A percentile compares a stretch with the other conserved stretches of the same genome.
phyloP scores from a whole-genome alignment of 2,113 vertebrate genomes.

The Ptychochromis oligacanthus region DNA sequence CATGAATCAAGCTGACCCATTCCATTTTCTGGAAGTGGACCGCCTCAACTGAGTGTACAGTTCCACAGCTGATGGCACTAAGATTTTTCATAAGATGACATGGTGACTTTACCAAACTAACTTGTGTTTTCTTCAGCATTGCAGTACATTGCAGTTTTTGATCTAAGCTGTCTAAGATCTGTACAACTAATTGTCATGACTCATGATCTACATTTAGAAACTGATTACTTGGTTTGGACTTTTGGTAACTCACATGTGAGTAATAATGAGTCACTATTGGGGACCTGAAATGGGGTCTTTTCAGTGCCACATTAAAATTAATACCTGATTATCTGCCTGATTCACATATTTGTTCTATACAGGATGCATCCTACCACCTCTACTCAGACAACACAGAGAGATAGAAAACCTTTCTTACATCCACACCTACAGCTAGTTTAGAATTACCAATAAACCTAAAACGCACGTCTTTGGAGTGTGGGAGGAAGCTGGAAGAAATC shows the following conservation, averaged over 20 bases:
- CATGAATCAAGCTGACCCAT: background rate
- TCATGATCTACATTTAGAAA: background rate
- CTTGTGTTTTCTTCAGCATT: background rate
- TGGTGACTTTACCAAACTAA: background rate
- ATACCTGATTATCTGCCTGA: background rate
- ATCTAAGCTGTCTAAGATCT: background rate
- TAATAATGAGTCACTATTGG: constrained; percentile 5
- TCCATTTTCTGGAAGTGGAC: background rate
- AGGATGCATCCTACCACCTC: background rate
- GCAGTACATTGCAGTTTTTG: background rate
- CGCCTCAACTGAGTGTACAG: background rate
- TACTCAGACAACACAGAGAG: background rate
- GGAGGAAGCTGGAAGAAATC: too few species aligned
- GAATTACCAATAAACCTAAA: too few species aligned
- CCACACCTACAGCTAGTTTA: too few species aligned
- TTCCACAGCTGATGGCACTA: background rate
- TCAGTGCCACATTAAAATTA: background rate
- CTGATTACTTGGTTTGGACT: background rate
- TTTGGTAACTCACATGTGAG: background rate
- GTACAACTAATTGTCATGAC: background rate
- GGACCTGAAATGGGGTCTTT: background rate
- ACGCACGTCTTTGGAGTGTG: too few species aligned
- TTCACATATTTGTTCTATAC: background rate
- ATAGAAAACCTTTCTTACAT: background rate
- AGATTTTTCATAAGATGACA: background rate